A percentile compares a stretch with the other conserved stretches of the same genome.
phyloP scores from a whole-genome alignment of 2,888 invertebrate species.

The Mechanitis mazaeus region DNA sequence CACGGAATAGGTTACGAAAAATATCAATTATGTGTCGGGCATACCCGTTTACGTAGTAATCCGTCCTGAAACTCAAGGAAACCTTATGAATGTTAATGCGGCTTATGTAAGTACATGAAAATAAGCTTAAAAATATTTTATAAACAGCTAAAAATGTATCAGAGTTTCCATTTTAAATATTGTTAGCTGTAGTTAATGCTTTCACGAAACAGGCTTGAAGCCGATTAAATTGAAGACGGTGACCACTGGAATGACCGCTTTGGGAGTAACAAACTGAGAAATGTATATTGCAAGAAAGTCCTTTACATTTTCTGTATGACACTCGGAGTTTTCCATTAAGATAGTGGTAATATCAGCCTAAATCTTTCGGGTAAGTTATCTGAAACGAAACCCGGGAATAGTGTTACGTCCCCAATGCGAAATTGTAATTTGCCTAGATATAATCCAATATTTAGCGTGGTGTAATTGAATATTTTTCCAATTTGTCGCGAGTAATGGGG shows the following conservation, averaged over 20 bases:
- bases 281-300: constrained; percentile 26
- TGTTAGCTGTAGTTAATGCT: constrained; percentile 14
- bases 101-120: constrained; percentile 5
- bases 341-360: constrained; percentile 5
- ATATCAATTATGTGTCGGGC: constrained; percentile 5
- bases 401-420: constrained; percentile 57
- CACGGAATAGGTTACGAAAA: neutral
- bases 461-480: constrained; percentile 78
- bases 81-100: constrained; percentile 6
- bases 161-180: neutral
- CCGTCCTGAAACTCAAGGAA: constrained; percentile 5
- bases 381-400: constrained; percentile 25
- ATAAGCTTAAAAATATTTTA: constrained; percentile 6
- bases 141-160: neutral
- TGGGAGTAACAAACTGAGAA: constrained; percentile 28
- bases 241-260: constrained; percentile 25
- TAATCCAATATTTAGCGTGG: constrained; percentile 75
- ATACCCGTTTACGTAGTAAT: constrained; percentile 6
- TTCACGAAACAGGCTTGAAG: constrained; percentile 14
- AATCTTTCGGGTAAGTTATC: constrained; percentile 2
- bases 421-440: constrained; percentile 74
- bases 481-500: constrained; percentile 76
- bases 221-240: constrained; percentile 25
- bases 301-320: constrained; percentile 23
- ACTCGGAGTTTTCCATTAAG: constrained; percentile 17